phyloP scores from a whole-genome alignment of 2,888 invertebrate species.

The Cosmopolites sordidus region DNA sequence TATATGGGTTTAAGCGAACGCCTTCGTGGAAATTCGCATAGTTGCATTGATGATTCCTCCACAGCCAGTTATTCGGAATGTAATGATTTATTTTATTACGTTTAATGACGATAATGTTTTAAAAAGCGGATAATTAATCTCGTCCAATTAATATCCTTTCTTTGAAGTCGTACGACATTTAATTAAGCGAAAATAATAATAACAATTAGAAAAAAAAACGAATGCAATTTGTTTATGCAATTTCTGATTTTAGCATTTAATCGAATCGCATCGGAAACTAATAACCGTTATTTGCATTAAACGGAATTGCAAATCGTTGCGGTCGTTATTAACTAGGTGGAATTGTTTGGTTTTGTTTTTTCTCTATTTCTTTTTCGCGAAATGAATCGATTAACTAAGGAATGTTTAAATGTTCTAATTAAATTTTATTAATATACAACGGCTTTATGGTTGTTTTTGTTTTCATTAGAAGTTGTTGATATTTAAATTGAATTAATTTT shows the following conservation, averaged over 20 bases:
- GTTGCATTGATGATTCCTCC: too few species aligned
- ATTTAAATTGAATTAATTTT: too few species aligned
- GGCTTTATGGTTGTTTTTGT: too few species aligned
- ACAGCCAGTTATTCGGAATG: too few species aligned
- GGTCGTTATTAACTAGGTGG: neutral
- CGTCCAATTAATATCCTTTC: neutral
- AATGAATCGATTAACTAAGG: neutral
- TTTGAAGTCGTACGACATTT: neutral
- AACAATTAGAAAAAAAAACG: neutral
- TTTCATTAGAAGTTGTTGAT: too few species aligned
- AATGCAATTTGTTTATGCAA: neutral
- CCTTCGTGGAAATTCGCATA: too few species aligned
- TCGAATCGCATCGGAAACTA: neutral
- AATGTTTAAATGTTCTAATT: neutral
- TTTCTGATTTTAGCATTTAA: neutral
- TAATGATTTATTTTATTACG: slow-evolving; percentile 1
- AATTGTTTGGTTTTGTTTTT: neutral
- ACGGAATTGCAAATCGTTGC: neutral
- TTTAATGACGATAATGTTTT: neutral
- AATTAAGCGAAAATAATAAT: neutral
- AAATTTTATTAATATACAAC: neutral
- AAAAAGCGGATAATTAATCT: neutral
- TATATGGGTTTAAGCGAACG: too few species aligned
- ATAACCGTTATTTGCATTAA: neutral
- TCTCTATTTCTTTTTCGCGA: neutral